These are phyloP conservation scores for Rotaria macrura DNA, from an alignment of 2,888 invertebrate species.

Conservation along the genomic window DNA sequence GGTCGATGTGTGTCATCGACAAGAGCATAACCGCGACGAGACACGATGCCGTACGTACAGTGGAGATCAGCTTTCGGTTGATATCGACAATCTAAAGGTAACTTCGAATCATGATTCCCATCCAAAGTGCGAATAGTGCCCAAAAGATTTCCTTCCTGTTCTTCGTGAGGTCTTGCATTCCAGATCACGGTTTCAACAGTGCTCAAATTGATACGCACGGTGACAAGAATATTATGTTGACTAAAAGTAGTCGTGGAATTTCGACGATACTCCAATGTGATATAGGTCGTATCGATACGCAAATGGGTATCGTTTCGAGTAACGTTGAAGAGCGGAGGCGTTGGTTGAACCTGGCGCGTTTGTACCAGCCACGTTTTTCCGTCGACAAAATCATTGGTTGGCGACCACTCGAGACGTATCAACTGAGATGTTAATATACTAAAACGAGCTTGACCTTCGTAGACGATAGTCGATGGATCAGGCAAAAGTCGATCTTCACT, in stretches of 20 bases:
- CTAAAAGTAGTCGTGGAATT: background rate
- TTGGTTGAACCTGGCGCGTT: background rate
- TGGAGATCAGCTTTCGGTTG: background rate
- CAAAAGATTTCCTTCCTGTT: background rate
- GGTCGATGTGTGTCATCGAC: constrained; percentile 1
- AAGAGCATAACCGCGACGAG: constrained; percentile 1
- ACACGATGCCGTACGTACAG: background rate
- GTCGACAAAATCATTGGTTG: background rate
- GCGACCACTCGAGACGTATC: background rate
- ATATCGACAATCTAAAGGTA: background rate
- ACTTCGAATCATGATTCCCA: background rate
- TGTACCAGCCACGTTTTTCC: background rate
- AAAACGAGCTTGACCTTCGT: constrained; percentile 6
- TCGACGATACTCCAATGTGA: background rate
- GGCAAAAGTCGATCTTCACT: too few relatives aligned
- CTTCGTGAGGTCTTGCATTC: background rate
- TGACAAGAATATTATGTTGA: background rate
- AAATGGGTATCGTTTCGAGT: constrained; percentile 2
- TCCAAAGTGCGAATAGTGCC: background rate
- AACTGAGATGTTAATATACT: background rate
- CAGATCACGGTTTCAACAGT: background rate
- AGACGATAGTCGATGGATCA: background rate
- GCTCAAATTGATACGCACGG: background rate
- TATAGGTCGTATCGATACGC: background rate
- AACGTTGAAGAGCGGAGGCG: background rate